Evolutionary conservation across 2,888 invertebrate species (phyloP).

Genomic region (Flexamia atlantica): DNA sequence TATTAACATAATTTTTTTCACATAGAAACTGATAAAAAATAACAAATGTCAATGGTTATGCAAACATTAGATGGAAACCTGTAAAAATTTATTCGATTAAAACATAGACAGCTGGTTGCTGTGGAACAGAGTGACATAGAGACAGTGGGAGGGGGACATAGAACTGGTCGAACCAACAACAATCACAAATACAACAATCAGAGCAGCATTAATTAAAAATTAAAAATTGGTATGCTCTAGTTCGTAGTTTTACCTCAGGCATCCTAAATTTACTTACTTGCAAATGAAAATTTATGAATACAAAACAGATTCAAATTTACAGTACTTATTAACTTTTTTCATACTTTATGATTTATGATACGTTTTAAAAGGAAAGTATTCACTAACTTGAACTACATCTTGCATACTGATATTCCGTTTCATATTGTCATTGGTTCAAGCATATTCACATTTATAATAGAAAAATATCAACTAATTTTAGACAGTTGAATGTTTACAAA

Average conservation of each 20-base stretch:
- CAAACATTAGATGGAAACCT: neutral
- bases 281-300: no score
- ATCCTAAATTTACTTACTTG: no score
- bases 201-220: no score
- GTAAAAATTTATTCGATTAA: slow-evolving; percentile 31
- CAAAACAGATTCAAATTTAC: no score
- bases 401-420: no score
- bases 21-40: neutral
- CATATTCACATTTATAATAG: slow-evolving; percentile 50
- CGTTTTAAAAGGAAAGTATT: no score
- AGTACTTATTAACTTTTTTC: no score
- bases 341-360: no score
- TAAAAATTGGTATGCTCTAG: no score
- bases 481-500: slow-evolving; percentile 44
- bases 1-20: neutral
- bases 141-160: slow-evolving; percentile 54
- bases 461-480: slow-evolving; percentile 42
- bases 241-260: no score
- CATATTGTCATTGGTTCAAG: slow-evolving; percentile 50
- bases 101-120: slow-evolving; percentile 33
- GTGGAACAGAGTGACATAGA: slow-evolving; percentile 21
- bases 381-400: no score
- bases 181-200: no score
- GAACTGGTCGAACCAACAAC: slow-evolving; percentile 45
- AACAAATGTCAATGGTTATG: neutral